phyloP scores from a whole-genome alignment of 1,140 invertebrate genomes.

The Drosophila kikkawai region DNA sequence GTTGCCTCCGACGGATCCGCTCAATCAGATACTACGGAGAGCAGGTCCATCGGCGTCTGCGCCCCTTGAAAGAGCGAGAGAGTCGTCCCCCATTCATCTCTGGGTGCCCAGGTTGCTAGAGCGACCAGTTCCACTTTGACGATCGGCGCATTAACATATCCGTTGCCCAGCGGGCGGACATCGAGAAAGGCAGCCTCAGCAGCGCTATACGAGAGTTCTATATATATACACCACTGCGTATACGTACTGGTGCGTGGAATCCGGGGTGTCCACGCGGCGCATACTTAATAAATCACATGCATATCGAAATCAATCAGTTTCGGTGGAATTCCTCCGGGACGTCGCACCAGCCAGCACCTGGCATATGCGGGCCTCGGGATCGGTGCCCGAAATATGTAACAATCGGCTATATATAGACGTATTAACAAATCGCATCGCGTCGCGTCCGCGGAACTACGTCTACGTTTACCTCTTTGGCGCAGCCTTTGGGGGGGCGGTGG shows the following conservation, averaged over 20 bases:
- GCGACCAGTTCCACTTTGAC: slow-evolving; percentile 74
- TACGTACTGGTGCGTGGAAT: slow-evolving; percentile 53
- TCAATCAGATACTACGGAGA: slow-evolving; percentile 12
- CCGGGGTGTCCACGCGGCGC: slow-evolving; percentile 49
- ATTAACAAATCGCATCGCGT: slow-evolving; percentile 70
- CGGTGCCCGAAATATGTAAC: slow-evolving; percentile 31
- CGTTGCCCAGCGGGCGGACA: slow-evolving; percentile 73
- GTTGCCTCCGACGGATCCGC: slow-evolving; percentile 17
- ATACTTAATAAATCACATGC: slow-evolving; percentile 64
- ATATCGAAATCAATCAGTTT: slow-evolving; percentile 66
- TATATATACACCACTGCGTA: slow-evolving; percentile 55
- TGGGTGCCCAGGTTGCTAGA: slow-evolving; percentile 19
- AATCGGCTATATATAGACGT: slow-evolving; percentile 65
- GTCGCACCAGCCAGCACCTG: slow-evolving; percentile 3
- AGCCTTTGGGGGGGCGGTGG: not conserved
- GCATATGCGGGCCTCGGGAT: slow-evolving; percentile 6
- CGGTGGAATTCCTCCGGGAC: slow-evolving; percentile 25
- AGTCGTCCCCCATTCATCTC: slow-evolving; percentile 8
- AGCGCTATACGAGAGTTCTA: slow-evolving; percentile 45
- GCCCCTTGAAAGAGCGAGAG: slow-evolving; percentile 19
- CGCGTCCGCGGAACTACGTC: slow-evolving; percentile 10
- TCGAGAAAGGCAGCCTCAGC: not conserved
- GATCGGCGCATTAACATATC: slow-evolving; percentile 83
- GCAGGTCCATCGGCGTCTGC: slow-evolving; percentile 43
- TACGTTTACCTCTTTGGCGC: not conserved